Conservation (phyloP, 2,113 vertebrate genomes). For the Datnioides undecimradiatus region DNA sequence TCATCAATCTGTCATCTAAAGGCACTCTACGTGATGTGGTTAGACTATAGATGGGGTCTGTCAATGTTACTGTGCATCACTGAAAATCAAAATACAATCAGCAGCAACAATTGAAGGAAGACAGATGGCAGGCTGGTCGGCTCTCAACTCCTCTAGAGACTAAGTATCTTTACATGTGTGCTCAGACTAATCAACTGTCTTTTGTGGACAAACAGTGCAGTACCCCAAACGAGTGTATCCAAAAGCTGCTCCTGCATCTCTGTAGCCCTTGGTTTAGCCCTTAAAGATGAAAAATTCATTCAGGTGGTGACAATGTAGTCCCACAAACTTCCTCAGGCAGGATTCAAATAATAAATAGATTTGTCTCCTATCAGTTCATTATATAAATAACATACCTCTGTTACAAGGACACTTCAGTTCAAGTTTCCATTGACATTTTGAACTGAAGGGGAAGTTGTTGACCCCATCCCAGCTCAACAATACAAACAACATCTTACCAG, state of each 20-base stretch:
- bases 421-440: slow-evolving; percentile 23
- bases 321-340: neutral
- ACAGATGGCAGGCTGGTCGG: slow-evolving; percentile 48
- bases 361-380: neutral
- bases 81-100: slow-evolving; percentile 72
- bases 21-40: slow-evolving; percentile 3
- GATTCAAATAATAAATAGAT: neutral
- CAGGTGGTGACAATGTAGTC: neutral
- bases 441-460: slow-evolving; percentile 40
- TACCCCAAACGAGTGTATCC: neutral
- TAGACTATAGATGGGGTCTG: slow-evolving; percentile 7
- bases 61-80: slow-evolving; percentile 22
- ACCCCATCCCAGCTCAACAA: slow-evolving; percentile 8
- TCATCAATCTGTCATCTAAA: slow-evolving; percentile 46
- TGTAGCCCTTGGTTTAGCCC: neutral
- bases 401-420: neutral
- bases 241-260: neutral
- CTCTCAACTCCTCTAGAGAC: slow-evolving; percentile 34
- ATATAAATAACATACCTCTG: neutral
- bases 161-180: slow-evolving; percentile 34
- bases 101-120: slow-evolving; percentile 76
- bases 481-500: slow-evolving; percentile 46
- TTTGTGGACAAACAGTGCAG: slow-evolving; percentile 18
- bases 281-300: neutral
- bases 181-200: slow-evolving; percentile 27